These are phyloP conservation scores for Spermophilus dauricus DNA, from an alignment of 2,113 vertebrate species.

Conservation along the genomic window DNA sequence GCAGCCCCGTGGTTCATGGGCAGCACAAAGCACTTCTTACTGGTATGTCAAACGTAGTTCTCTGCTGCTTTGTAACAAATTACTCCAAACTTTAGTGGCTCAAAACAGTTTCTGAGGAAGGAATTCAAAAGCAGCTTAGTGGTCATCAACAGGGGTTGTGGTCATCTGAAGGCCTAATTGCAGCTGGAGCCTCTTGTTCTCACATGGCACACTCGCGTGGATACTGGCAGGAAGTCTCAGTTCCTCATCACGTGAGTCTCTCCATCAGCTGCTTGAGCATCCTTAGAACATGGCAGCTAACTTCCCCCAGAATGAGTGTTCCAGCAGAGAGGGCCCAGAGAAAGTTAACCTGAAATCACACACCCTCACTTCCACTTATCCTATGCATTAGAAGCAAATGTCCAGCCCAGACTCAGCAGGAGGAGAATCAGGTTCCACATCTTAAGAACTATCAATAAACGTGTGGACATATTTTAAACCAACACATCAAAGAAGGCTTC, in stretches of 20 bases:
- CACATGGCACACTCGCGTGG: rapidly evolving
- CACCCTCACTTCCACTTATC: background rate
- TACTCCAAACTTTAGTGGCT: background rate
- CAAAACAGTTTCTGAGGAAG: background rate
- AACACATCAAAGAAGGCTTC: slow-evolving; percentile 3
- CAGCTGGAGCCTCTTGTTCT: background rate
- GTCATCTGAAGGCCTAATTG: background rate
- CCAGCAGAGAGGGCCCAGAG: background rate
- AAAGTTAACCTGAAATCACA: background rate
- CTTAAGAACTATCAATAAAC: background rate
- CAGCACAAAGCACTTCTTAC: background rate
- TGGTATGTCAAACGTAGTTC: background rate
- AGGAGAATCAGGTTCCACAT: background rate
- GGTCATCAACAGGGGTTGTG: background rate
- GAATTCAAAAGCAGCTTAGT: background rate
- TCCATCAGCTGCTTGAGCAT: background rate
- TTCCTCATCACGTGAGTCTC: background rate
- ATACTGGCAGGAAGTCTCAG: background rate
- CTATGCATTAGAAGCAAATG: background rate
- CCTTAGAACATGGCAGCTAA: background rate
- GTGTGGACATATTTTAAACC: background rate
- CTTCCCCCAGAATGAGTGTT: background rate
- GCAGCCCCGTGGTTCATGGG: background rate
- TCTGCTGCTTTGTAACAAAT: background rate
- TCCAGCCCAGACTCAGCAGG: background rate